Base-by-base conservation (phyloP, 2,888 invertebrate genomes). In the Thecophora atra region DNA sequence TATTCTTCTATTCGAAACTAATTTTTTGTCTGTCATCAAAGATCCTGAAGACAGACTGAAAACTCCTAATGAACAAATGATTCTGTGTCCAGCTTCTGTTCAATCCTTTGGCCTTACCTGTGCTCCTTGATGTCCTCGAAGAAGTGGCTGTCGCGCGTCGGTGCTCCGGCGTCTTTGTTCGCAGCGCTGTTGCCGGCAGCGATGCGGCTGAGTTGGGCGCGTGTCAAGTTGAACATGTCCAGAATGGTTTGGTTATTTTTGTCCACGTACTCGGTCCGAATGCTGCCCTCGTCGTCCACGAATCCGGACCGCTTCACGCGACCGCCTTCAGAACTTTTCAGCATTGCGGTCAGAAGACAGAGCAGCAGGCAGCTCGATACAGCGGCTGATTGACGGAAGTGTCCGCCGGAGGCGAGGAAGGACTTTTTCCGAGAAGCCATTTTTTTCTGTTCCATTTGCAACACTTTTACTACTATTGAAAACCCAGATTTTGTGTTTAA, bases 201-300 rank as follows among this genome's bases (percentile, higher is more conserved):
- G 70, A 84, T 81, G 72, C 80, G 80, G 54, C 78, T 81, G 68
- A 86, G 78, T 73, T 85, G 81, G 63, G 81, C 86, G 26, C 81
- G 79, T 70, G 86, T 86, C 44, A 86, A 75, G 78, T 86, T 85
- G 75, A 86, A 86, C 71, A 80, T 80, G 47, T 78, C 75, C 73
- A 83, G 78, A 28, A 86, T 81, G 24, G 81, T 80, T 69, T 82
- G 80, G 73, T 86, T 85, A 21, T 82, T 82, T 56, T 81, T 80
- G 77, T 85, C 84, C 7, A 85, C 83, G 60, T 79, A 78, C 75
- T 83, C 83, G 15, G 84, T 84, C 67, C 81, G 81, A 42, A 85
- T 80, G 70, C 80, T 74, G 44, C 77, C 73, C 51, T 80, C 78
- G 5, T 80, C 82, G 42, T 81, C 74, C 11, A 74, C 63, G 13